phyloP scores from a whole-genome alignment of 1,140 invertebrate species.

The Camponotus floridanus region DNA sequence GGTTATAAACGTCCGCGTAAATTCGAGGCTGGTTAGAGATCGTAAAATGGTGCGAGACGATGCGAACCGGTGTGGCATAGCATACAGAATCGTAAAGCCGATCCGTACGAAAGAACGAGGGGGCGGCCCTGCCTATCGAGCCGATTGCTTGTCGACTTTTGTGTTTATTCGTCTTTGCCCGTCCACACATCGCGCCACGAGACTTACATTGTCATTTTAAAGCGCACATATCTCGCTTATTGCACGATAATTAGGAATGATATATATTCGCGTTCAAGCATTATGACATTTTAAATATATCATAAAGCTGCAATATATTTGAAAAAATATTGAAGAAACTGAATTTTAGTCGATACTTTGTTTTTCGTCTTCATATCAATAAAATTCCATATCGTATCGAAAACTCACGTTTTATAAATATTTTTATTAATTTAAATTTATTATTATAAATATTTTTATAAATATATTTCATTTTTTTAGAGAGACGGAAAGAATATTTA shows the following conservation, averaged over 20 bases:
- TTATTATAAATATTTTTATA: too few relatives aligned
- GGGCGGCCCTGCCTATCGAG: conserved; percentile 21
- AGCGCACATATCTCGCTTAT: conserved; percentile 23
- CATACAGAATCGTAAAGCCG: conserved; percentile 77
- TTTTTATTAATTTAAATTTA: too few relatives aligned
- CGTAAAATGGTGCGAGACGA: conserved; percentile 72
- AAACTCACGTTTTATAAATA: neutral
- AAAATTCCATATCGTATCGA: neutral
- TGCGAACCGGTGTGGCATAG: conserved; percentile 56
- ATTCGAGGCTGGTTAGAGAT: conserved; percentile 79
- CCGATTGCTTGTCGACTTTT: conserved; percentile 44
- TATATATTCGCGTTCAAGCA: too few relatives aligned
- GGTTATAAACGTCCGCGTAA: conserved; percentile 80
- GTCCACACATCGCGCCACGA: neutral
- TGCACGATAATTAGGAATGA: conserved; percentile 1
- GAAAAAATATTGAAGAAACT: neutral
- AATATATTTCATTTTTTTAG: neutral
- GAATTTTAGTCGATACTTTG: neutral
- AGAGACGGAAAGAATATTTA: neutral
- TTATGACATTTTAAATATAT: too few relatives aligned
- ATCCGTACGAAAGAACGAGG: conserved; percentile 35
- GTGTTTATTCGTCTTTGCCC: conserved; percentile 50
- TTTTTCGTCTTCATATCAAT: too few relatives aligned
- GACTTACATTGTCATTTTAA: neutral
- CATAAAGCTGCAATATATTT: neutral